phyloP scores from a whole-genome alignment of 2,888 invertebrate genomes.

The Autographa gamma region DNA sequence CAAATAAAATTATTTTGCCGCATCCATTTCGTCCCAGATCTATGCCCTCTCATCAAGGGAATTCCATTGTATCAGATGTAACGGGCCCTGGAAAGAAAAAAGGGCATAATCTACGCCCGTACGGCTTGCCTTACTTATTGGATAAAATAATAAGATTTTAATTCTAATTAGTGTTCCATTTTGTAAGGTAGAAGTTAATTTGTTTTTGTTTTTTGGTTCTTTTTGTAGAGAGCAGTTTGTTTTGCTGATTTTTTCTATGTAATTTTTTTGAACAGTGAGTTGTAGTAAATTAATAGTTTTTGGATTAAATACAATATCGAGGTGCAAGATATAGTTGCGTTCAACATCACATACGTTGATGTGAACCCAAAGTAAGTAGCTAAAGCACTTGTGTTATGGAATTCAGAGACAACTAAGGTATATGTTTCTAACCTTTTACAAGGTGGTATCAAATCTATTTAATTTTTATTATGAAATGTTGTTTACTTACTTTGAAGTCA shows the following conservation, averaged over 20 bases:
- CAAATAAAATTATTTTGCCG: slow-evolving; percentile 46
- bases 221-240: neutral
- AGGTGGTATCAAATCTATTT: too few species aligned
- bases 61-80: slow-evolving; percentile 80
- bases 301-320: too few species aligned
- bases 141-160: slow-evolving; percentile 60
- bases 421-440: too few species aligned
- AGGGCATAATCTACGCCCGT: slow-evolving; percentile 68
- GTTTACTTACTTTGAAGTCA: too few species aligned
- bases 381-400: too few species aligned
- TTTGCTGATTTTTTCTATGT: neutral
- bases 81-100: slow-evolving; percentile 73
- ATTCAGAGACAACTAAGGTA: too few species aligned
- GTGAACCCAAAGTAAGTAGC: too few species aligned
- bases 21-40: slow-evolving; percentile 57
- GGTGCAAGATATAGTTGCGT: too few species aligned
- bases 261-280: too few species aligned
- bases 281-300: too few species aligned
- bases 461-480: too few species aligned
- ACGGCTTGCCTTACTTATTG: slow-evolving; percentile 62
- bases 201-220: slow-evolving; percentile 20
- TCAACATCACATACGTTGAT: too few species aligned
- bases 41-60: slow-evolving; percentile 78
- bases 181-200: slow-evolving; percentile 44
- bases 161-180: slow-evolving; percentile 43